Percentiles rank a stretch among this genome's conserved stretches.
These are phyloP conservation scores for Watsonalla cultraria DNA, from an alignment of 2,888 invertebrate genomes.

Conservation along the genomic window DNA sequence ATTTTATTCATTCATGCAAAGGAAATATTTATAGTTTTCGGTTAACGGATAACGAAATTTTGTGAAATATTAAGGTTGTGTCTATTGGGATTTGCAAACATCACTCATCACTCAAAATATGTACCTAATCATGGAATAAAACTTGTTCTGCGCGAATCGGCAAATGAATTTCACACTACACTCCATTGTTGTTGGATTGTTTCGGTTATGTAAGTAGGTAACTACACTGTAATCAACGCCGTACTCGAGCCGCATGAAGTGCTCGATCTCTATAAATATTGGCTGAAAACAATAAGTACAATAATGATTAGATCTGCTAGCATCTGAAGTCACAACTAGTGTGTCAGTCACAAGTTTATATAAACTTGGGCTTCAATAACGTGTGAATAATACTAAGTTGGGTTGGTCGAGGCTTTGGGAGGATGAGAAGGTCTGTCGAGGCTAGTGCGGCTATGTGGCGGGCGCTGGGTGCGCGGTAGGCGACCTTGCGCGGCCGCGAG, in stretches of 20 bases:
- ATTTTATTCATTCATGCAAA: not conserved
- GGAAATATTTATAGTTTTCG: not conserved
- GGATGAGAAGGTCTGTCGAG: conserved; percentile 18
- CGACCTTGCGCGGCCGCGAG: conserved; percentile 28
- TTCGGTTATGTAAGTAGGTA: not conserved
- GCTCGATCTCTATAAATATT: not conserved
- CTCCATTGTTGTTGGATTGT: not conserved
- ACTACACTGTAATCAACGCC: not conserved
- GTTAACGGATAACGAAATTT: not conserved
- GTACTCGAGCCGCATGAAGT: not conserved
- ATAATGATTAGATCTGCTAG: not conserved
- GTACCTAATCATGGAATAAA: not conserved
- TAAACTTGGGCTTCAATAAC: not conserved
- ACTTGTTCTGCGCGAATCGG: not conserved
- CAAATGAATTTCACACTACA: not conserved
- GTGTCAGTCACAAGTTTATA: not conserved
- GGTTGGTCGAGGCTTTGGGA: conserved; percentile 10
- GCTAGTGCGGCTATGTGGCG: conserved; percentile 48
- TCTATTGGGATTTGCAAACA: too few species aligned
- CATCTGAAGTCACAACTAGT: not conserved
- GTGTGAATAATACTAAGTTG: not conserved
- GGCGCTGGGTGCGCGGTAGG: conserved; percentile 46
- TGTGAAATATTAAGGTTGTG: too few species aligned
- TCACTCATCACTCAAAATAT: not conserved
- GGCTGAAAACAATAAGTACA: not conserved